Conservation (phyloP, 2,888 invertebrate species). For the Bruchidius siliquastri region DNA sequence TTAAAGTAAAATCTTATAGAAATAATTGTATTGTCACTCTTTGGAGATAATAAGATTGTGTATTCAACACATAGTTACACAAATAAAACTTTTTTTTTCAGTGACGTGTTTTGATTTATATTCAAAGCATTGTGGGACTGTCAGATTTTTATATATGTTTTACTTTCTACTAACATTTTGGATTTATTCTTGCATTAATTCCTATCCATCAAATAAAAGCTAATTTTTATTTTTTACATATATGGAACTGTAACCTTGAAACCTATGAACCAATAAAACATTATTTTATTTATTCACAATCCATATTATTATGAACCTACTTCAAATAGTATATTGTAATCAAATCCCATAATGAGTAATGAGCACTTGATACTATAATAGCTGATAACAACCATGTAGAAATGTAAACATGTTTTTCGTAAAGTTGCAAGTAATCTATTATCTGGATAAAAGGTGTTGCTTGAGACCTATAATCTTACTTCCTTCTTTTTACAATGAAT, state of each 20-base stretch:
- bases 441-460: neutral
- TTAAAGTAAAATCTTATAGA: too few species aligned
- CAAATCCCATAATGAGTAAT: neutral
- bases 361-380: neutral
- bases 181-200: too few species aligned
- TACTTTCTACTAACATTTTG: too few species aligned
- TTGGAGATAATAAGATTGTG: too few species aligned
- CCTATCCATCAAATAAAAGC: too few species aligned
- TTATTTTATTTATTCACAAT: neutral
- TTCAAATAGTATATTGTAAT: neutral
- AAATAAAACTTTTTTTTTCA: too few species aligned
- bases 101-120: too few species aligned
- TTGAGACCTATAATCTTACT: neutral
- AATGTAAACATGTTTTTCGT: neutral
- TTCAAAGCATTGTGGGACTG: too few species aligned
- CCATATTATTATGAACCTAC: neutral
- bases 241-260: neutral
- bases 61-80: too few species aligned
- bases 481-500: neutral
- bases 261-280: neutral
- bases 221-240: neutral
- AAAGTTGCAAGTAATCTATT: neutral
- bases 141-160: too few species aligned
- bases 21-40: too few species aligned
- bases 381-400: neutral